Evolutionary conservation across 2,797 vertebrate genomes (phyloP).

Genomic region (Fratercula arctica): DNA sequence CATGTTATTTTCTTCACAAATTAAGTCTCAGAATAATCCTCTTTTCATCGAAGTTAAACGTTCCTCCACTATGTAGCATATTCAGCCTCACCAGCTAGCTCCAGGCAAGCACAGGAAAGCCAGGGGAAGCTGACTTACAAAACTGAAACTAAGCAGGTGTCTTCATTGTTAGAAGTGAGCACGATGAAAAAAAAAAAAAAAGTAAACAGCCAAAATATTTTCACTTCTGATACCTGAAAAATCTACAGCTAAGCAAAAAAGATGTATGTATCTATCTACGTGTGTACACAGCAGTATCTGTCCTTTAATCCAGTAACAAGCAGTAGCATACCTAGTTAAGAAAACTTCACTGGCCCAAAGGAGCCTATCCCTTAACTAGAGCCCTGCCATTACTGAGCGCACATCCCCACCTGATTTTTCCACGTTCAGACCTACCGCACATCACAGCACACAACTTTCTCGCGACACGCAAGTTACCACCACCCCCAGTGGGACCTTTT

Average conservation of each 20-base stretch:
- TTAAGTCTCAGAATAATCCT: neutral
- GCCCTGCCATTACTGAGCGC: neutral
- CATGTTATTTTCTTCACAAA: neutral
- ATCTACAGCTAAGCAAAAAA: neutral
- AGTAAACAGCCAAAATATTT: slow-evolving; percentile 19
- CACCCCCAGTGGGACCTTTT: slow-evolving; percentile 42
- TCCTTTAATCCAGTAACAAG: neutral
- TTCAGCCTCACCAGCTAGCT: slow-evolving; percentile 21
- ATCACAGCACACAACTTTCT: neutral
- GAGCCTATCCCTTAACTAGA: neutral
- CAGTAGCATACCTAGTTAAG: neutral
- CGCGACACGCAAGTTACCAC: neutral
- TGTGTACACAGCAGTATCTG: neutral
- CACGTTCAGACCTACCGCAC: neutral
- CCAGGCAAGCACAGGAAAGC: neutral
- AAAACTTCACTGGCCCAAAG: neutral
- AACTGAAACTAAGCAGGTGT: slow-evolving; percentile 71
- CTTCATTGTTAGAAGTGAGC: slow-evolving; percentile 49
- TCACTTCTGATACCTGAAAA: neutral
- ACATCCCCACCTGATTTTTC: neutral
- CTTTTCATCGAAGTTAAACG: neutral
- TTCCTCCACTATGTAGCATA: slow-evolving; percentile 12
- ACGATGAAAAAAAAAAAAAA: neutral
- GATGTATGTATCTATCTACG: neutral
- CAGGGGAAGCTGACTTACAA: slow-evolving; percentile 32